A percentile compares a stretch with the other conserved stretches of the same genome.
These are phyloP conservation scores for Idris sp. DNA, from an alignment of 1,140 invertebrate species.

Conservation along the genomic window DNA sequence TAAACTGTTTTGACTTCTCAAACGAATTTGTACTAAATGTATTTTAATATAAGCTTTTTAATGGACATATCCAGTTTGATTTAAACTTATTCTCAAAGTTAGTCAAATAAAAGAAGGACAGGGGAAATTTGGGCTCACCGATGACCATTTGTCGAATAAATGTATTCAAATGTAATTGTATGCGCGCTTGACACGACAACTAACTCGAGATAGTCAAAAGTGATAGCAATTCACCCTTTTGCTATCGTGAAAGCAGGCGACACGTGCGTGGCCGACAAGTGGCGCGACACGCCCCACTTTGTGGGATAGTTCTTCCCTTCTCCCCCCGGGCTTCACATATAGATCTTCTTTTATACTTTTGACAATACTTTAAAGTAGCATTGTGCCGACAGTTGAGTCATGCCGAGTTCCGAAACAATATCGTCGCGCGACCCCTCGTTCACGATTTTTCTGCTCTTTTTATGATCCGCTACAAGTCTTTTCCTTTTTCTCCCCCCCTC, in stretches of 20 bases:
- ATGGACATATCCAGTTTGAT: too few species aligned
- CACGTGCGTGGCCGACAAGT: conserved; percentile 76
- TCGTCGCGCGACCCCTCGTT: conserved; percentile 67
- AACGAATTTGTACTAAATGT: too few species aligned
- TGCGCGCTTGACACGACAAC: conserved; percentile 25
- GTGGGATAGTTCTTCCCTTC: conserved; percentile 69
- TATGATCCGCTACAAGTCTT: conserved; percentile 32
- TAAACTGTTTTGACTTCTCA: too few species aligned
- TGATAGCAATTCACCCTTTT: conserved; percentile 68
- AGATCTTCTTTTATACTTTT: conserved; percentile 71
- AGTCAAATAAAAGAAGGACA: too few species aligned
- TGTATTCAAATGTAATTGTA: conserved; percentile 44
- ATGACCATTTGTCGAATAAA: conserved; percentile 43
- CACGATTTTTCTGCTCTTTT: conserved; percentile 19
- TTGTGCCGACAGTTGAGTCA: conserved; percentile 67
- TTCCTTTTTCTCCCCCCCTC: conserved; percentile 23
- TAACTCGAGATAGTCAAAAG: conserved; percentile 58
- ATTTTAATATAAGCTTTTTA: too few species aligned
- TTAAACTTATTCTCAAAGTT: too few species aligned
- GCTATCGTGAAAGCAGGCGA: conserved; percentile 68
- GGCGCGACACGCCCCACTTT: conserved; percentile 67
- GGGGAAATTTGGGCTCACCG: too few species aligned
- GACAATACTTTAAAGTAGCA: conserved; percentile 77
- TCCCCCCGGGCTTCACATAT: conserved; percentile 50
- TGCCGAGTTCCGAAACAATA: conserved; percentile 71